Evolutionary conservation across 1,140 invertebrate genomes (phyloP), one percentile per base, ranked within the genome.

Genomic region (Saxidomus purpurata): DNA sequence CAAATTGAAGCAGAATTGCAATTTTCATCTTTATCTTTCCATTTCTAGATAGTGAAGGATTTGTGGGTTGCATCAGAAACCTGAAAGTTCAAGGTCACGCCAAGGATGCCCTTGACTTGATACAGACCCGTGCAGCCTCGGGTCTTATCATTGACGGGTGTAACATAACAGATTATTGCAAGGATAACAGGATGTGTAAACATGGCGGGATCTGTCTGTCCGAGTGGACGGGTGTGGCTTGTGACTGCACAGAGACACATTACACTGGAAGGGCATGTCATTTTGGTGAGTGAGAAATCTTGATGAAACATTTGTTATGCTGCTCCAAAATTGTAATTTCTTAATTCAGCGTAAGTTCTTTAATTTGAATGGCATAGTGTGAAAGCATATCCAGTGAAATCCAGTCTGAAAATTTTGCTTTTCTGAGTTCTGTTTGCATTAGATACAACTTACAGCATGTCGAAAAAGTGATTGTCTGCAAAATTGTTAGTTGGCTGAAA

Each of bases 91-190:
- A 99, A 93, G 97, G 97, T 9, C 95, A 97, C 28, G 93, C 96
- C 8, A 96, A 98, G 34, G 98, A 98, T 91, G 97, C 97, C n/a
- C 97, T 98, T 92, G 97, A 97, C 90, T 97, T 99, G 8, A 97
- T 98, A 25, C 97, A 98, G 91, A 97, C 92, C 97, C 98, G 85
- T 31, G 79, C 55, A 4, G 97, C 98, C 6, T 52, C 69, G 19
- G 98, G 98, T 96, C 97, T 99, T 0, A 98, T 98, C 0, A 96
- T 99, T 76, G 98, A 99, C 92, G 98, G 99, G 92, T 99, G 98
- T 95, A 97, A 98, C 90, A 98, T 99, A 90, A 97, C 98, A 0
- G 98, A 99, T 96, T 98, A 98, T 0, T 99, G 98, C 93, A 97
- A 97, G 63, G 96, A 98, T 83, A 98, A 98, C 0, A 98, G 98